Evolutionary conservation across 2,113 vertebrate genomes (phyloP), one percentile per base, ranked within the genome.

Genomic region (Leptobrachium ailaonicum): DNA sequence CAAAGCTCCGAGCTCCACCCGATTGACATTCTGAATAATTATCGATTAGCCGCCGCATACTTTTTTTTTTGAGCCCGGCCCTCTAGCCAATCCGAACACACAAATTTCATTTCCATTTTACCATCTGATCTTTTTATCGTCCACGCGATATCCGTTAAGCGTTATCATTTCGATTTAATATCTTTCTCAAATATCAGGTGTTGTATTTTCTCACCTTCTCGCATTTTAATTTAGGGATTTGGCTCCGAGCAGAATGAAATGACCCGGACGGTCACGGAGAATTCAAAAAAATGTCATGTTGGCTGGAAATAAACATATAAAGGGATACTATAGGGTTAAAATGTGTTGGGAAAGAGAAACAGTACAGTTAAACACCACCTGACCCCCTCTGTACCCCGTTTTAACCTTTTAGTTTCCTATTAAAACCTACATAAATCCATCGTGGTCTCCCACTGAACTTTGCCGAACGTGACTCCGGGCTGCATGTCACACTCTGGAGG

Each of bases 191-290:
- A 47, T 69, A 10, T 58, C 41, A 20, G 12, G 2, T 8, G 2
- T 40, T 64, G n/a, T 58, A 4, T 41, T 20, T 69, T 69, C 43
- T 69, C 66, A 69, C 13, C 66, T 69, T 58, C 68, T 68, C 58
- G 53, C 66, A 41, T 68, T 68, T 77, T 77, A 77, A 56, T 77
- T 56, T 32, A 44, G 68, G 50, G n/a, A 32, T 69, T 77, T 77
- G 68, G 75, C 75, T 68, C 75, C 43, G 50, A 69, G 75, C 66
- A 14, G 41, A 41, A 50, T 76, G 43, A 66, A 56, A 56, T 76
- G 62, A 43, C 62, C 47, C 8, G 8, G 47, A 4, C 47, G 41
- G 13, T 66, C 63, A 10, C 20, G 47, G 8, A 50, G 45, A 66
- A 75, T 75, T 75, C 60, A 66, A 41, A 54, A 54, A 3, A 54